phyloP scores from a whole-genome alignment of 2,113 vertebrate species.

The Nesoenas mayeri region DNA sequence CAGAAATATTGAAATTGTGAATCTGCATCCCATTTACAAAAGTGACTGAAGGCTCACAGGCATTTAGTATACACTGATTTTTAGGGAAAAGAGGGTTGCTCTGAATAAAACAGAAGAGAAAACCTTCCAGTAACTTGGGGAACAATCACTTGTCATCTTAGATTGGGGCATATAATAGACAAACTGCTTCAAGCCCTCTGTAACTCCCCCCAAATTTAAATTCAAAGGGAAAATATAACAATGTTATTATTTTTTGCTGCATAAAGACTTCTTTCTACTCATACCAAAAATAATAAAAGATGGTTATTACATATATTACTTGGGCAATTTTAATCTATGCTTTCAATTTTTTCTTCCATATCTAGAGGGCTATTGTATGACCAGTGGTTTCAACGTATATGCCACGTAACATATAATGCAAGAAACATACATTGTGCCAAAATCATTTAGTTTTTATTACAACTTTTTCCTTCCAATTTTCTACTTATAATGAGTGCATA shows the following conservation, averaged over 20 bases:
- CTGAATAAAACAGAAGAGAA: constrained; percentile 16
- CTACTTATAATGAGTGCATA: constrained; percentile 76
- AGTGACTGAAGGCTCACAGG: neutral
- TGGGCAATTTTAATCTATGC: constrained; percentile 37
- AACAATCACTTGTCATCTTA: constrained; percentile 24
- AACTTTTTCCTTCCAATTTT: constrained; percentile 75
- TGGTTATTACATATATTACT: constrained; percentile 28
- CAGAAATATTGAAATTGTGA: neutral
- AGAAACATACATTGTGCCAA: constrained; percentile 56
- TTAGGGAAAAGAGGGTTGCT: neutral
- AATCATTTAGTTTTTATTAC: constrained; percentile 72
- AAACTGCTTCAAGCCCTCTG: neutral
- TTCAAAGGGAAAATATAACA: constrained; percentile 19
- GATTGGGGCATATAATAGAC: constrained; percentile 13
- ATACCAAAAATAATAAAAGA: constrained; percentile 51
- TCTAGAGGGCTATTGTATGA: constrained; percentile 44
- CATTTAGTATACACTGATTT: neutral
- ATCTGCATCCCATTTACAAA: neutral
- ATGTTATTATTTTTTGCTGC: constrained; percentile 31
- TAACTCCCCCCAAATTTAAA: constrained; percentile 3
- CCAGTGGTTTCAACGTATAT: constrained; percentile 34
- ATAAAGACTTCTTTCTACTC: constrained; percentile 56
- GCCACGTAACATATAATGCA: constrained; percentile 55
- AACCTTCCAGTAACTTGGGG: neutral
- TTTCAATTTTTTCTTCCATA: constrained; percentile 33